Evolutionary conservation across 2,888 invertebrate species (phyloP), one percentile per base, ranked within the genome.

Genomic region (Celastrina argiolus): DNA sequence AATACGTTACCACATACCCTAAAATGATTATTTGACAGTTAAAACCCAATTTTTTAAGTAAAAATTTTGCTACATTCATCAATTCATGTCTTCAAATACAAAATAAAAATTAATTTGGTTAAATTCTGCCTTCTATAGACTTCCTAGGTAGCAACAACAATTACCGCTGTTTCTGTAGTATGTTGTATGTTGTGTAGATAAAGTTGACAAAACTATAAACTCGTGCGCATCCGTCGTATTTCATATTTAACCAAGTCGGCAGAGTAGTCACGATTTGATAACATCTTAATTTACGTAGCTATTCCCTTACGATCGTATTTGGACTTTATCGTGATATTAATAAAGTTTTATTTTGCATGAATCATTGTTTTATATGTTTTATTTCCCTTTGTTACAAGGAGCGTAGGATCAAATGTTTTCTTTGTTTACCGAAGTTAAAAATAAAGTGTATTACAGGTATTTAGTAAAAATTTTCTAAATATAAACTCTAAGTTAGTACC

Each of bases 221-320:
- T 59, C 31, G 31, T 61, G 61, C 61, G 36, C 61, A 61, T 61
- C 61, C 61, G 26, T 18, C 61, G 34, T 61, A 65, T 58, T 58
- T 65, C 65, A 65, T 65, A 65, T 65, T 65, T 65, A 65, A 58
- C 58, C 22, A 65, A 59, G 58, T 41, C 34, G 56, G 41, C 69
- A 69, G 65, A 65, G 58, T 26, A 73, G 71, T 72, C 73, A 71
- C 69, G 71, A 67, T 63, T 58, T 63, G 78, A 78, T 78, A 80
- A 73, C 67, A 89, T 89, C 88, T 88, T 86, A 85, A 86, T 88
- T 84, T 83, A 74, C 75, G 72, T 74, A 79, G 80, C n/a, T 59
- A 59, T 31, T 41, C 41, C 41, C 22, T 16, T 26, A 28, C 41
- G 16, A 56, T 56, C 22, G 12, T 63, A 63, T 31, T 31, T 8